Base-by-base conservation (phyloP, 1,140 invertebrate species). In the Choristoneura fumiferana region DNA sequence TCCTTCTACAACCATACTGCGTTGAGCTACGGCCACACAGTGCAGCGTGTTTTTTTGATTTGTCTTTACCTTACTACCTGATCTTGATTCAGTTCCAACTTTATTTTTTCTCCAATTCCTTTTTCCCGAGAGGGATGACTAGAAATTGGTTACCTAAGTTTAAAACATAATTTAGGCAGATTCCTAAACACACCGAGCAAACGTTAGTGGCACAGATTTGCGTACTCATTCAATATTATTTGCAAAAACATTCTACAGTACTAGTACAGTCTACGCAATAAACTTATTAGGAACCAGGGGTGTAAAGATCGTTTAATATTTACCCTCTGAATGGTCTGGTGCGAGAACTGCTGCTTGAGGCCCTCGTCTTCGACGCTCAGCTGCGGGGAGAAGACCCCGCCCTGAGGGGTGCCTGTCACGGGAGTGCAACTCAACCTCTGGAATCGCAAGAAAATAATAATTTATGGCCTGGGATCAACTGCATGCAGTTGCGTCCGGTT, bases 81-180 rank as follows among this genome's bases (percentile, higher is more conserved):
- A 81, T 74, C 86, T 85, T 72, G 84, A 78, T 71, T 89, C 81
- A 78, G 82, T 86, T 77, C 84, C 86, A 69, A 89, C 76, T 73
- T 82, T 89, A 86, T 87, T 89, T 80, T 81, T 77, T 73, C 81
- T 86, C 82, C 86, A 82, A 80, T 77, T 84, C 68, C 81, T 82
- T 76, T 79, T 86, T 69, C 78, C 84, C 81, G 81, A 81, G 70
- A 74, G 73, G 73, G 83, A 75, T 63, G 74, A 85, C 84, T 87
- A 87, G 71, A 87, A 87, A 87, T 81, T 76, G 60, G 73, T 78
- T 72, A 71, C 71, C 69, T 76, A 74, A 68, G 58, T 84, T 81
- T 76, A 82, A 78, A 77, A 74, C 38, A 60, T 78, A 73, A 66
- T 73, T 56, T 39, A 45, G 40, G 45, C 56, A 39, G 60, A 38